phyloP scores from a whole-genome alignment of 1,140 invertebrate genomes.

The Neomicropteryx cornuta region DNA sequence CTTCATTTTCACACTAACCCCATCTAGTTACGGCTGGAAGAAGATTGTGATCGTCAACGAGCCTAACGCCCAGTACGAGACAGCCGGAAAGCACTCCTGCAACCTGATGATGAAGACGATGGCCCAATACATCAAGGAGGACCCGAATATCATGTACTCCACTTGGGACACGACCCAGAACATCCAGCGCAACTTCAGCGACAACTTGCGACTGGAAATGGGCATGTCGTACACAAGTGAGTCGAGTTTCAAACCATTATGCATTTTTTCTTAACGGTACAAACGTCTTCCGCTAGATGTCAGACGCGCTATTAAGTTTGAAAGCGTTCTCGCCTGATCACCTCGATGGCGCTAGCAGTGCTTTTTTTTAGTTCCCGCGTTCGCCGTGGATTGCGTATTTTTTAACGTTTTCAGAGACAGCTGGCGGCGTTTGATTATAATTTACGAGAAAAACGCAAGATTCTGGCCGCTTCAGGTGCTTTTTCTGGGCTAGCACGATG shows the following conservation, averaged over 20 bases:
- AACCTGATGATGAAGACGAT: conserved; percentile 58
- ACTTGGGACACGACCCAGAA: conserved; percentile 44
- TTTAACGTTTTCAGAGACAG: too few relatives aligned
- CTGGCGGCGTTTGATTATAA: too few relatives aligned
- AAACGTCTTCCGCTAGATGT: not conserved
- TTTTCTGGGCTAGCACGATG: too few relatives aligned
- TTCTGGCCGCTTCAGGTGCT: too few relatives aligned
- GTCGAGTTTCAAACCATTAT: conserved; percentile 18
- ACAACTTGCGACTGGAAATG: conserved; percentile 33
- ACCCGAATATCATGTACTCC: conserved; percentile 28
- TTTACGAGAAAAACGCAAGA: too few relatives aligned
- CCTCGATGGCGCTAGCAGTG: conserved; percentile 1
- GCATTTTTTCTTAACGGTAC: not conserved
- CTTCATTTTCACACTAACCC: conserved; percentile 23
- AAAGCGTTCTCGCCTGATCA: conserved; percentile 1
- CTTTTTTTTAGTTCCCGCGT: too few relatives aligned
- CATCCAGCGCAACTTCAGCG: conserved; percentile 39
- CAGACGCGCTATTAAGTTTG: too few relatives aligned
- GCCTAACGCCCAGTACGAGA: conserved; percentile 48
- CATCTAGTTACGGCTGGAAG: conserved; percentile 54
- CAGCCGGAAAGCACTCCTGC: conserved; percentile 54
- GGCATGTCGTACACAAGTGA: conserved; percentile 44
- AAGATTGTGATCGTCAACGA: conserved; percentile 62
- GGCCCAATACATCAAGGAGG: conserved; percentile 48
- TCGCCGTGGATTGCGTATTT: too few relatives aligned